These are phyloP conservation scores for Eptesicus fuscus DNA, from an alignment of 2,113 vertebrate species.

Conservation along the genomic window DNA sequence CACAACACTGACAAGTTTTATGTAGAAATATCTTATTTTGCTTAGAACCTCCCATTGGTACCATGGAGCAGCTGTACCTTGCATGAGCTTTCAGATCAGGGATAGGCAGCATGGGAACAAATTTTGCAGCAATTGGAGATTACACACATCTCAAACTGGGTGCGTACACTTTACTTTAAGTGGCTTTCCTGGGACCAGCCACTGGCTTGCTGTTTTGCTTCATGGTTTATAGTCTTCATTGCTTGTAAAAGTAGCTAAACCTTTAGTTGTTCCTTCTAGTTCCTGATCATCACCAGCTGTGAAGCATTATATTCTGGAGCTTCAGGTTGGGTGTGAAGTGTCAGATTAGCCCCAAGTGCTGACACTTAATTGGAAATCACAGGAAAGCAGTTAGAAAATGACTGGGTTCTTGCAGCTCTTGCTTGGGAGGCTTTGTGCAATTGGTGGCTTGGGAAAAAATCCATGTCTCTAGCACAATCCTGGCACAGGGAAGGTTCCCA, in stretches of 20 bases:
- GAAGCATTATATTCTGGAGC: background rate
- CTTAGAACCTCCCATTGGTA: background rate
- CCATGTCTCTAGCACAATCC: background rate
- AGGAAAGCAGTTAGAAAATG: background rate
- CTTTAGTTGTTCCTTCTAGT: background rate
- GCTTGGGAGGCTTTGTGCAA: background rate
- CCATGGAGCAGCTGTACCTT: background rate
- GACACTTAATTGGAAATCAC: background rate
- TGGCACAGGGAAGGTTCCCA: background rate
- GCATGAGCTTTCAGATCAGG: background rate
- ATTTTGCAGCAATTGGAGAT: slow-evolving; percentile 40
- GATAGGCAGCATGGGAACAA: background rate
- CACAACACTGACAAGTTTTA: slow-evolving; percentile 29
- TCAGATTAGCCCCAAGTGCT: background rate
- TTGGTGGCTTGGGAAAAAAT: background rate
- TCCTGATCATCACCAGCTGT: background rate
- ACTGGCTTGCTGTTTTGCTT: background rate
- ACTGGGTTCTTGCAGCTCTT: background rate
- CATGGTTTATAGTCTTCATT: background rate
- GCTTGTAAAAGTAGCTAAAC: background rate
- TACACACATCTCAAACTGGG: background rate
- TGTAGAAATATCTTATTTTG: background rate
- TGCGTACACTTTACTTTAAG: background rate
- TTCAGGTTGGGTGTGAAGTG: background rate
- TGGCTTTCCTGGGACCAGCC: background rate